These are phyloP conservation scores for Podarcis muralis DNA, from an alignment of 2,113 vertebrate species.

Conservation along the genomic window DNA sequence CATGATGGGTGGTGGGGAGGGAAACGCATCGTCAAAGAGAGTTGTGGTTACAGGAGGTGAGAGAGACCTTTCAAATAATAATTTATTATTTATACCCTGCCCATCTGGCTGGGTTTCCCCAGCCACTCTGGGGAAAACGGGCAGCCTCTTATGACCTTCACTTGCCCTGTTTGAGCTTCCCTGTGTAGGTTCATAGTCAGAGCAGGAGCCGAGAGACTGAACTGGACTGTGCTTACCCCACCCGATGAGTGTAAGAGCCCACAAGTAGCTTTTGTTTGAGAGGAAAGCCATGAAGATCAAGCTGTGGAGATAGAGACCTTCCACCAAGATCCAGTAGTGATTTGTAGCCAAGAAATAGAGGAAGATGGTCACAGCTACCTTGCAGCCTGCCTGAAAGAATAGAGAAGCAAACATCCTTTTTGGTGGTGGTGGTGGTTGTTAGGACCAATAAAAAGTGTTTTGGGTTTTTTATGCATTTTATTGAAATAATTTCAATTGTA, in stretches of 20 bases:
- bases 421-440: too few relatives aligned
- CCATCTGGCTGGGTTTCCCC: too few relatives aligned
- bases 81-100: too few relatives aligned
- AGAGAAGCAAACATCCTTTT: background rate
- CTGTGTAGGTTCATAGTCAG: background rate
- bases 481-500: too few relatives aligned
- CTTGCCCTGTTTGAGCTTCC: background rate
- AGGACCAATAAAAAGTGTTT: too few relatives aligned
- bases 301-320: slow-evolving; percentile 91
- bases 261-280: slow-evolving; percentile 89
- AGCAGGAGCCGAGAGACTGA: background rate
- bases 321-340: slow-evolving; percentile 94
- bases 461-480: too few relatives aligned
- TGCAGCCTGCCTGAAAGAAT: slow-evolving; percentile 85
- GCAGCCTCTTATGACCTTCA: background rate
- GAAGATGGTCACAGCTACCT: slow-evolving; percentile 88
- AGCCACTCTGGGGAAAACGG: too few relatives aligned
- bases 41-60: too few relatives aligned
- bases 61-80: background rate
- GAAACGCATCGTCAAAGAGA: too few relatives aligned
- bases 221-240: slow-evolving; percentile 81
- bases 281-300: slow-evolving; percentile 95
- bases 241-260: slow-evolving; percentile 89
- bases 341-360: slow-evolving; percentile 93
- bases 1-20: too few relatives aligned